Percentiles rank a stretch among this genome's conserved stretches.
Conservation (phyloP, 2,113 vertebrate species). For the Pipra filicauda region DNA sequence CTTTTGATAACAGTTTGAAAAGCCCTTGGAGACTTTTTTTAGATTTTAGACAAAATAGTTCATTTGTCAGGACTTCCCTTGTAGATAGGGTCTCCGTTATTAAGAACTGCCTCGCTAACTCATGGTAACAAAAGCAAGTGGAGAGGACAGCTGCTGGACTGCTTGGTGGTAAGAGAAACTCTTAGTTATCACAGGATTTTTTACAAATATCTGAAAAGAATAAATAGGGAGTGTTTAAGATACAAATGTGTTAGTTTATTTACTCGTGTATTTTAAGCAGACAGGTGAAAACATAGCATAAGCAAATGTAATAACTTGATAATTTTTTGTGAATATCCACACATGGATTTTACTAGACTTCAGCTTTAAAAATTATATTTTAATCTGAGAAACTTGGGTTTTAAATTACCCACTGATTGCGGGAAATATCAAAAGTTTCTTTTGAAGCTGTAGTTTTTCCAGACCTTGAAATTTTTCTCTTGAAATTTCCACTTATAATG, state of each 20-base stretch:
- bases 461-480: not conserved
- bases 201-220: not conserved
- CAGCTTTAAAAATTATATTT: not conserved
- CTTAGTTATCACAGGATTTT: not conserved
- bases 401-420: not conserved
- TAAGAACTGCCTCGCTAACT: slow-evolving; percentile 53
- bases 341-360: not conserved
- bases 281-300: not conserved
- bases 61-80: slow-evolving; percentile 74
- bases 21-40: slow-evolving; percentile 70
- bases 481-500: not conserved
- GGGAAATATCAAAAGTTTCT: not conserved
- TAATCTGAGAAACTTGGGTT: not conserved
- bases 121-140: slow-evolving; percentile 51
- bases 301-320: not conserved
- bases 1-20: slow-evolving; percentile 72
- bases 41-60: slow-evolving; percentile 75
- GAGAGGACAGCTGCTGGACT: slow-evolving; percentile 54
- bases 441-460: not conserved
- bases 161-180: slow-evolving; percentile 67
- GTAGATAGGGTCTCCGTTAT: slow-evolving; percentile 61
- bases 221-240: not conserved
- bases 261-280: not conserved
- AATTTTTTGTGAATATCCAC: not conserved
- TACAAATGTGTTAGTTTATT: not conserved